Evolutionary conservation across 2,888 invertebrate genomes (phyloP).

Genomic region (Entomobrya proxima): DNA sequence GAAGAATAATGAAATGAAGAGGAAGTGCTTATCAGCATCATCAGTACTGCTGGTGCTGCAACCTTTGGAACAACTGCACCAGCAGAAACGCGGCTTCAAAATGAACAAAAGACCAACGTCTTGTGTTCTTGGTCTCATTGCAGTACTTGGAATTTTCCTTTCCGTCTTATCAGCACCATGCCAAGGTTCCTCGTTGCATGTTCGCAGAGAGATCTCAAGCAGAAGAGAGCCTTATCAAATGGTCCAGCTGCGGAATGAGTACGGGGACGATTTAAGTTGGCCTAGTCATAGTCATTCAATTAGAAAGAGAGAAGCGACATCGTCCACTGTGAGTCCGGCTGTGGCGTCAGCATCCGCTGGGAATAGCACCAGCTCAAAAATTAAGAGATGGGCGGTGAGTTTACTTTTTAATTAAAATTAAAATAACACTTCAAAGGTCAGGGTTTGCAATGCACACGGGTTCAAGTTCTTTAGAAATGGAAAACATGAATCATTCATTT

Average conservation of each 20-base stretch:
- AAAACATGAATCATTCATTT: no score
- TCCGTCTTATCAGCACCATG: not conserved
- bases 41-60: not conserved
- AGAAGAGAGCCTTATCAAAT: constrained; percentile 31
- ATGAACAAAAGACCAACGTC: not conserved
- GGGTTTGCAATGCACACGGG: no score
- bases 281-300: constrained; percentile 37
- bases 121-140: not conserved
- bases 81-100: not conserved
- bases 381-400: constrained; percentile 33
- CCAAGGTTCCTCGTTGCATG: constrained; percentile 36
- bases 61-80: not conserved
- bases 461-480: no score
- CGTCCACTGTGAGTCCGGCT: not conserved
- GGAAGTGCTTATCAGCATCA: not conserved
- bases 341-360: not conserved
- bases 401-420: not conserved
- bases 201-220: constrained; percentile 20
- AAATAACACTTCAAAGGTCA: not conserved
- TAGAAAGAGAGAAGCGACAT: not conserved
- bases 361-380: constrained; percentile 7
- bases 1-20: constrained; percentile 10
- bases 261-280: not conserved
- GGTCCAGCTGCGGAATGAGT: constrained; percentile 14
- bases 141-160: not conserved